Conservation (phyloP, 2,113 vertebrate genomes). For the Rhinoderma darwinii region DNA sequence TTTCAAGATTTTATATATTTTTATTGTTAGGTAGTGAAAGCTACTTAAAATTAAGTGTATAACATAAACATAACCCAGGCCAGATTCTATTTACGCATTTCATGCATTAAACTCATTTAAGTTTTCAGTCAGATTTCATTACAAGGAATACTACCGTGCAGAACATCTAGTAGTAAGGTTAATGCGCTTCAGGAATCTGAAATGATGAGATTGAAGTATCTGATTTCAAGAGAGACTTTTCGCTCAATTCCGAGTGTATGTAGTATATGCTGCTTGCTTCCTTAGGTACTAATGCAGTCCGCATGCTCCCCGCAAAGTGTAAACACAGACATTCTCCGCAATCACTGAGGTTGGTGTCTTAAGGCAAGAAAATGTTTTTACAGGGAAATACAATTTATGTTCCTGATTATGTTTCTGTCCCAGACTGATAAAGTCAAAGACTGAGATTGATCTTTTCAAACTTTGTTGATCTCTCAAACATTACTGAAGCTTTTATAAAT, state of each 20-base stretch:
- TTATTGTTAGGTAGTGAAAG: constrained; percentile 71
- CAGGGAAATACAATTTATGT: constrained; percentile 85
- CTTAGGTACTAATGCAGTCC: constrained; percentile 81
- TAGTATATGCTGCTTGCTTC: constrained; percentile 72
- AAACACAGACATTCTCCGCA: constrained; percentile 86
- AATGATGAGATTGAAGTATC: constrained; percentile 81
- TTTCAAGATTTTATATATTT: not conserved
- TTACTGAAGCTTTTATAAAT: constrained; percentile 60
- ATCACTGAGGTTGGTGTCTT: constrained; percentile 80
- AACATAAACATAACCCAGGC: constrained; percentile 81
- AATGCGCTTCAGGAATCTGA: constrained; percentile 84
- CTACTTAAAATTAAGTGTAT: constrained; percentile 79
- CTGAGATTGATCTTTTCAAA: constrained; percentile 74
- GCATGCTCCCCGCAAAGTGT: constrained; percentile 79
- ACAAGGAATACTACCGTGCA: constrained; percentile 79
- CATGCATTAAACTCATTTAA: constrained; percentile 84
- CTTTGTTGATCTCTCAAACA: constrained; percentile 65
- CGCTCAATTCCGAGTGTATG: constrained; percentile 70
- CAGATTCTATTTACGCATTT: constrained; percentile 85
- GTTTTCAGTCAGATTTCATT: constrained; percentile 85
- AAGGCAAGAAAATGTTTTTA: constrained; percentile 84
- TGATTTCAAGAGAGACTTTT: constrained; percentile 80
- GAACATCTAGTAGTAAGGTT: constrained; percentile 80
- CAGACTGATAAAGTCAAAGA: constrained; percentile 78
- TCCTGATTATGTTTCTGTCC: constrained; percentile 76